These are phyloP conservation scores for Capromys pilorides DNA, from an alignment of 2,797 vertebrate genomes.

Conservation along the genomic window DNA sequence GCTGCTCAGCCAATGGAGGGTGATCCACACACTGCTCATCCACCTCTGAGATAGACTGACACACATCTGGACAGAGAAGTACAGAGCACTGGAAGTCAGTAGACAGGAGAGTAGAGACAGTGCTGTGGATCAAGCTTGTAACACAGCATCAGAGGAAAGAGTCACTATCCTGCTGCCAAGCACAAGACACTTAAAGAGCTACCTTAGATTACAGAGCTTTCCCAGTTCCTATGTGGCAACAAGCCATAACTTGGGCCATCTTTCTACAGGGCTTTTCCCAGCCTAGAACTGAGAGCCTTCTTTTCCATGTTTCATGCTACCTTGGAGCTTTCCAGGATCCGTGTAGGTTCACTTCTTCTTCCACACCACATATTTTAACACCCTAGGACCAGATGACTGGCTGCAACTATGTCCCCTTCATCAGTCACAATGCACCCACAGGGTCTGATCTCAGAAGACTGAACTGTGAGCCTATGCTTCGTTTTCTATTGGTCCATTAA, in stretches of 20 bases:
- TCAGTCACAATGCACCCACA: background rate
- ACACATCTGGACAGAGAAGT: background rate
- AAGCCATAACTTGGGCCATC: background rate
- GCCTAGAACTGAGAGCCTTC: background rate
- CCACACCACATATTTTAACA: background rate
- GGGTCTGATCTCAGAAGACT: background rate
- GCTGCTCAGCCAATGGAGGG: background rate
- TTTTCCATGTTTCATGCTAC: background rate
- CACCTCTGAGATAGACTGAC: background rate
- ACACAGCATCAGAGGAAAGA: background rate
- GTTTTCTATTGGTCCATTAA: background rate
- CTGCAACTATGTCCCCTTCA: background rate
- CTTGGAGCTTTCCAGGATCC: background rate
- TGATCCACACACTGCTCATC: background rate
- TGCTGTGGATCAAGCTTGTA: background rate
- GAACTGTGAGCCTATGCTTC: background rate
- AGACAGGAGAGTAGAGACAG: background rate
- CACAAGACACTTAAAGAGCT: background rate
- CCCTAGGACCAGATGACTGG: background rate
- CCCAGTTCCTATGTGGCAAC: background rate
- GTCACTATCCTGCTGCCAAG: background rate
- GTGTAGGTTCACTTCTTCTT: background rate
- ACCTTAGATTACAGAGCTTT: background rate
- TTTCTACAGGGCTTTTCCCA: background rate
- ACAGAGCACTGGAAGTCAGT: background rate